Evolutionary conservation across 64 coral and sea anemone genomes (phyloP), one percentile per base, ranked within the genome.

Genomic region (Orbicella faveolata): DNA sequence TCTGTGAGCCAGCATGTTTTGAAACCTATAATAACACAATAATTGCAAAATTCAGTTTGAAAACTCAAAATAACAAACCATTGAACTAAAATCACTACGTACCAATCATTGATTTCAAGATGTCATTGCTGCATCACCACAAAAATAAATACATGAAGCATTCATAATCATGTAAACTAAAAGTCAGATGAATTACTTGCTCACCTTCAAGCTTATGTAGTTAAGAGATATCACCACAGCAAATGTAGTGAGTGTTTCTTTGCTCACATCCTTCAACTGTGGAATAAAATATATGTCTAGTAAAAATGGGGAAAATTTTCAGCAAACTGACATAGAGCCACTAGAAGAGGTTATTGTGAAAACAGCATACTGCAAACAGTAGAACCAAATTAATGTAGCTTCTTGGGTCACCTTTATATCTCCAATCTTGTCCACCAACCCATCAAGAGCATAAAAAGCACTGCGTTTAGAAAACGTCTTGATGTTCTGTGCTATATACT

Each of bases 341-440:
- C 30, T 30, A 30, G 30, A 30, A 30, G 30, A 30, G 30, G 30
- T 30, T 30, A 21, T n/a, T 30, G 21, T 35, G 7, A 21, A 34
- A 62, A 83, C 19, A 34, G n/a, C 69, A 1, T 16, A 59, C 15
- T 59, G 55, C 15, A 16, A 59, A 16, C 55, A 15, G 55, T 0
- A 59, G 1, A 59, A 59, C 55, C 55, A 59, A 59, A 15, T 59
- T 59, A 59, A 59, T 13, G 4, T 53, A 53, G 55, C 17, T 23
- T 63, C 74, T 35, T 35, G 79, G 19, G 19, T 21, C 74, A 98
- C 96, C 96, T 98, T 98, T 34, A 98, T 95, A 68, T 98, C 93
- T 59, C 96, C 96, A 73, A 98, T 98, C 80, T 98, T 98, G 44
- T 98, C 96, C 16, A 98, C 96, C 64, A 98, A 86, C 39, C 96